Evolutionary conservation across 2,113 vertebrate genomes (phyloP), one percentile per base, ranked within the genome.

Genomic region (Platycercus adscitus): DNA sequence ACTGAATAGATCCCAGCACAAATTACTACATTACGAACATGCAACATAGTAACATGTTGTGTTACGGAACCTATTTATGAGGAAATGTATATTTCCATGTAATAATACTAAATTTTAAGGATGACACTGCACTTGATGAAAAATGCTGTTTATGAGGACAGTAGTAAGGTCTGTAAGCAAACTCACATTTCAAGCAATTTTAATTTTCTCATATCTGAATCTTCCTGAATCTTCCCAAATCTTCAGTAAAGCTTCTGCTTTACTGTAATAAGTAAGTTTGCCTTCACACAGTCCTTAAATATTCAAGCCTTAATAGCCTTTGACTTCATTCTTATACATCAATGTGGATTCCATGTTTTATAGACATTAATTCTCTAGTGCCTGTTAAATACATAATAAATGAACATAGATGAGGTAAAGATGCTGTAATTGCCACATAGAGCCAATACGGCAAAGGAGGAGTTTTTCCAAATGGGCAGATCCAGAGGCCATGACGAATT

Each of bases 321-420:
- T 37, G 44, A 9, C n/a, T 70, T 43, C 41, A 75, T 6, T 61
- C 58, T 98, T 98, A 99, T 17, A 99, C 99, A 68, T 99, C 99
- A 47, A 99, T 99, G 90, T 6, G 98, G 80, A 99, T 98, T 28
- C 99, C 99, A 29, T 99, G 98, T 96, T 99, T 99, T 95, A 98
- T 98, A 75, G 99, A 99, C 98, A 99, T 98, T 91, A 99, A 96
- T 91, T 99, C 98, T 85, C 99, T 98, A 65, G 99, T 99, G 47
- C 99, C 99, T 0, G 99, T 99, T 94, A 99, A 98, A 93, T 99
- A 99, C 99, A 99, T 99, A 90, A 99, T 86, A 81, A 99, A 98
- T 1, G 99, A 99, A 88, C 99, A 99, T 2, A 99, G 93, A 90
- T 99, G 99, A 80, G 99, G 99, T 71, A 99, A 98, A 18, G 99